A percentile compares a stretch with the other conserved stretches of the same genome.
Evolutionary conservation across 1,140 invertebrate species (phyloP).

Genomic region (Drosophila pseudoobscura): DNA sequence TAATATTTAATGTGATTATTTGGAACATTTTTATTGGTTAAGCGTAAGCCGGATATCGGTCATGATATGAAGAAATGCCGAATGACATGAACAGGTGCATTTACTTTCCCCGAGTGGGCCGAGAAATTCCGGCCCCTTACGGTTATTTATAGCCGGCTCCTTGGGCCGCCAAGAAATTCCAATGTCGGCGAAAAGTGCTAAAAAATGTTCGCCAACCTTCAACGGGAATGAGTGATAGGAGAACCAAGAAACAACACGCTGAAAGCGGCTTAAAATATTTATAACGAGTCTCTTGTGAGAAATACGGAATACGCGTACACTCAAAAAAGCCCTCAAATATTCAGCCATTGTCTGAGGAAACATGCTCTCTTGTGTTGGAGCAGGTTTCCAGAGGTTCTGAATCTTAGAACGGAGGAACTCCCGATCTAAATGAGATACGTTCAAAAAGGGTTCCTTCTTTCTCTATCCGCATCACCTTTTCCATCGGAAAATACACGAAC

Average conservation of each 20-base stretch:
- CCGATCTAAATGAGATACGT: too few relatives aligned
- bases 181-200: slow-evolving; percentile 48
- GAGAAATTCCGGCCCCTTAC: not conserved
- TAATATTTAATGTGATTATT: slow-evolving; percentile 79
- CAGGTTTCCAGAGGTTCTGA: too few relatives aligned
- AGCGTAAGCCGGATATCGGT: slow-evolving; percentile 54
- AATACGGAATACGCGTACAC: too few relatives aligned
- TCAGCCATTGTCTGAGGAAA: not conserved
- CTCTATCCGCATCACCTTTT: too few relatives aligned
- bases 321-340: not conserved
- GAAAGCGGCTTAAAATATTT: slow-evolving; percentile 22
- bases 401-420: not conserved
- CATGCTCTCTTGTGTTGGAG: too few relatives aligned
- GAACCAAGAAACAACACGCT: slow-evolving; percentile 8
- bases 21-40: slow-evolving; percentile 63
- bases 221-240: slow-evolving; percentile 30
- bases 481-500: too few relatives aligned
- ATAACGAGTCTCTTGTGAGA: not conserved
- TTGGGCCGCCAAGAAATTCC: slow-evolving; percentile 19
- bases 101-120: slow-evolving; percentile 30
- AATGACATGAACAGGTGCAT: slow-evolving; percentile 46
- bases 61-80: slow-evolving; percentile 42
- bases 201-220: slow-evolving; percentile 39
- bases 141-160: slow-evolving; percentile 33
- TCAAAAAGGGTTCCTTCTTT: too few relatives aligned